A percentile compares a stretch with the other conserved stretches of the same genome.
These are phyloP conservation scores for Trachymyrmex septentrionalis DNA, from an alignment of 1,140 invertebrate species.

Conservation along the genomic window DNA sequence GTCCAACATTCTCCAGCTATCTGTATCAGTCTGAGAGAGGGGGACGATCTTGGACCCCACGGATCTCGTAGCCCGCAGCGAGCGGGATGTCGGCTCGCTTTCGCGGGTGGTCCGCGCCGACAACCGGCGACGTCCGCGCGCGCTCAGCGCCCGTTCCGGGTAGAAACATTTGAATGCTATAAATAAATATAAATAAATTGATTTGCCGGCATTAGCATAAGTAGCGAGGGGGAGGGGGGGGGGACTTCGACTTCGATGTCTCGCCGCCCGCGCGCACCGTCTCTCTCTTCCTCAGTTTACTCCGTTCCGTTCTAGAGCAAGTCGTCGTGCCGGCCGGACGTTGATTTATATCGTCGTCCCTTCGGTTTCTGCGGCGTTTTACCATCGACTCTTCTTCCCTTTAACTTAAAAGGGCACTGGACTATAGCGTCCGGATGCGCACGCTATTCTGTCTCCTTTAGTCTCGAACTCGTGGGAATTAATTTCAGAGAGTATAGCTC, in stretches of 20 bases:
- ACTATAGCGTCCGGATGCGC: constrained; percentile 52
- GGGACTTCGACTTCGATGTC: constrained; percentile 4
- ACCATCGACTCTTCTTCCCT: constrained; percentile 61
- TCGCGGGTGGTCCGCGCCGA: constrained; percentile 78
- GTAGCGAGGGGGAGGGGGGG: constrained; percentile 68
- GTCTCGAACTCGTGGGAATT: constrained; percentile 68
- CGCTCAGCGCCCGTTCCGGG: constrained; percentile 52
- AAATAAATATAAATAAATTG: constrained; percentile 84
- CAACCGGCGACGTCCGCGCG: constrained; percentile 51
- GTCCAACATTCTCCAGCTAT: constrained; percentile 41
- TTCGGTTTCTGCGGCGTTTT: constrained; percentile 68
- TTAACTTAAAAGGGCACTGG: constrained; percentile 76
- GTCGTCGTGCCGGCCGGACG: constrained; percentile 37
- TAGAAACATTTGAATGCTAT: constrained; percentile 82
- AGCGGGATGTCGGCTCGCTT: constrained; percentile 62
- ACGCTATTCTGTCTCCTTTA: constrained; percentile 45
- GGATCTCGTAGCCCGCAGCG: constrained; percentile 31
- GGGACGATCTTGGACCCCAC: not conserved
- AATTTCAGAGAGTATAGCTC: constrained; percentile 48
- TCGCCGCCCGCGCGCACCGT: constrained; percentile 29
- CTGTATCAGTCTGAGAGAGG: constrained; percentile 17
- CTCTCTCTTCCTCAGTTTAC: constrained; percentile 31
- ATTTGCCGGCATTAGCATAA: constrained; percentile 82
- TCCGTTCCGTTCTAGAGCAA: constrained; percentile 7
- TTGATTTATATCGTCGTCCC: constrained; percentile 73